phyloP scores from a whole-genome alignment of 2,113 vertebrate genomes.

The Conger conger region DNA sequence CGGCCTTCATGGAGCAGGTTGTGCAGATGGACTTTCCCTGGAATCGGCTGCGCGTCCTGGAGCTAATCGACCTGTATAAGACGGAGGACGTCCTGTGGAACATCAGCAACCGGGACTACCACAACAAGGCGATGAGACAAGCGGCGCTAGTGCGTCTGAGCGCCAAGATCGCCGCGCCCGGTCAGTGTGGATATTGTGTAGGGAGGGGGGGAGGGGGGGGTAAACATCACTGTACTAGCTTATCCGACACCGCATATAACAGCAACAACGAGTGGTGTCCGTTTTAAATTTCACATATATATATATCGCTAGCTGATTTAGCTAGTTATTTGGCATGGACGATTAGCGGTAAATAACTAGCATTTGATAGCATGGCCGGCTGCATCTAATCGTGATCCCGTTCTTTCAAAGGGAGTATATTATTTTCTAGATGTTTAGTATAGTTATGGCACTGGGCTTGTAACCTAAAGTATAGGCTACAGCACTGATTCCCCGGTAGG shows the following conservation, averaged over 20 bases:
- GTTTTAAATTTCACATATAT: too few relatives aligned
- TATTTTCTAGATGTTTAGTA: too few relatives aligned
- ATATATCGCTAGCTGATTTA: too few relatives aligned
- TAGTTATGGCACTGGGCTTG: too few relatives aligned
- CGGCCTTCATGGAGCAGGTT: constrained; percentile 2
- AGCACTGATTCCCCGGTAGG: background rate
- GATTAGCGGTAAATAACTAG: too few relatives aligned
- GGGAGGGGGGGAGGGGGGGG: background rate
- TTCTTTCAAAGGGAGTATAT: too few relatives aligned
- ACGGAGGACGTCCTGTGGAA: constrained; percentile 21
- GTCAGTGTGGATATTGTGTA: background rate
- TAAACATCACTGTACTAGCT: background rate
- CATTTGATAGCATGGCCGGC: too few relatives aligned
- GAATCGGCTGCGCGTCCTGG: constrained; percentile 8
- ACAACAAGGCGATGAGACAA: constrained; percentile 20
- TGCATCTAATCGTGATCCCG: too few relatives aligned
- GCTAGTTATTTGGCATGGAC: too few relatives aligned
- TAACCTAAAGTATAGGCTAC: background rate
- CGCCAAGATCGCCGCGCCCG: constrained; percentile 6
- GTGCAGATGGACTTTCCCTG: constrained; percentile 18
- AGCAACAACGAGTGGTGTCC: too few relatives aligned
- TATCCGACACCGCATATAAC: too few relatives aligned
- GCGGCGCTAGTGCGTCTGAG: constrained; percentile 12
- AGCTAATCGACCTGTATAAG: constrained; percentile 21
- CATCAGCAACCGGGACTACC: constrained; percentile 16